These are phyloP conservation scores for Xyrichtys novacula DNA, from an alignment of 2,797 vertebrate species.

Conservation along the genomic window DNA sequence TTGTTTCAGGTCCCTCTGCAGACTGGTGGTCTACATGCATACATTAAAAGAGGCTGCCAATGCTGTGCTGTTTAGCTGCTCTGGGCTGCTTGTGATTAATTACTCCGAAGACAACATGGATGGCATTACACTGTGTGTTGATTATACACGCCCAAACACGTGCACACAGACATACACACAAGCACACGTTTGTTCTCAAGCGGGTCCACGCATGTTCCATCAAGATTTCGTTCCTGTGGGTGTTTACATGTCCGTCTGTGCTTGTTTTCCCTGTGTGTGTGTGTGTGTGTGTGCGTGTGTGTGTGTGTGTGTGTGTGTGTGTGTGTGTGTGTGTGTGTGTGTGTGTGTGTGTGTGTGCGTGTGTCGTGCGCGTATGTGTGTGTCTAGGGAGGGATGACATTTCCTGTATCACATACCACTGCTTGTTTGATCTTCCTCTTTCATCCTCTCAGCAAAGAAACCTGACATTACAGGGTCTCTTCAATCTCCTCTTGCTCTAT, in stretches of 20 bases:
- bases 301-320: conserved; percentile 29
- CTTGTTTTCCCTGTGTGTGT: conserved; percentile 11
- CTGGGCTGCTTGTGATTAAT: conserved; percentile 60
- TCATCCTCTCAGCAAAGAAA: conserved; percentile 81
- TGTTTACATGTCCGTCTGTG: conserved; percentile 33
- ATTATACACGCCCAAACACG: not conserved
- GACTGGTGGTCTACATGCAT: conserved; percentile 12
- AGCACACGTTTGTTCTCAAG: conserved; percentile 45
- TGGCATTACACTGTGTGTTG: conserved; percentile 18
- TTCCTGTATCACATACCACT: conserved; percentile 72
- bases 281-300: conserved; percentile 27
- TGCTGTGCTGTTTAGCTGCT: conserved; percentile 28
- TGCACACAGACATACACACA: not conserved
- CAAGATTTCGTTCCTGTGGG: conserved; percentile 24
- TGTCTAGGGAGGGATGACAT: conserved; percentile 66
- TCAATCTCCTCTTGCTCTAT: conserved; percentile 56
- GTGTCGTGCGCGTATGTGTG: no score
- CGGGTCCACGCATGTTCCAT: conserved; percentile 29
- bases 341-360: conserved; percentile 30
- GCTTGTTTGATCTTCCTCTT: conserved; percentile 81
- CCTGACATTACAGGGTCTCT: conserved; percentile 75
- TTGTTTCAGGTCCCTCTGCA: conserved; percentile 44
- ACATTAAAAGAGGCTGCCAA: conserved; percentile 10
- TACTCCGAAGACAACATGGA: conserved; percentile 45
- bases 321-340: conserved; percentile 27